Conservation (phyloP, 2,888 invertebrate species). For the Charanyca ferruginea region DNA sequence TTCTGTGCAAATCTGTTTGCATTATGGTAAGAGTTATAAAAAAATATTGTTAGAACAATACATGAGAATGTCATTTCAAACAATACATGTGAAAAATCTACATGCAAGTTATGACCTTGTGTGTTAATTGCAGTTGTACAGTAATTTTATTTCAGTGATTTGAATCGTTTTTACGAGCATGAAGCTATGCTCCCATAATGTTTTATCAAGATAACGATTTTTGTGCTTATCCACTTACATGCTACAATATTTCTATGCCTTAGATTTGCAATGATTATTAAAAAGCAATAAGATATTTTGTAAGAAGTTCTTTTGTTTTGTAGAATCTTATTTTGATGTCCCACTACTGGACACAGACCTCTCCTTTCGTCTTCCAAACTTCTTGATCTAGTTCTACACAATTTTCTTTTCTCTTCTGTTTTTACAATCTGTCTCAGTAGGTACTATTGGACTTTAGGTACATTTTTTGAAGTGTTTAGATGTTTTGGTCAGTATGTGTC, state of each 20-base stretch:
- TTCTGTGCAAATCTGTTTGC: neutral
- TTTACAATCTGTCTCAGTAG: too few relatives aligned
- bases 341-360: too few relatives aligned
- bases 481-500: too few relatives aligned
- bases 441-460: too few relatives aligned
- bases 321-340: too few relatives aligned
- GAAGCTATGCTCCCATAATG: neutral
- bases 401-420: too few relatives aligned
- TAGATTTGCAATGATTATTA: neutral
- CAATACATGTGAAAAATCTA: conserved; percentile 1
- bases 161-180: conserved; percentile 10
- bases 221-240: neutral
- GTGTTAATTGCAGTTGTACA: conserved; percentile 15
- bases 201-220: conserved; percentile 6
- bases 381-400: too few relatives aligned
- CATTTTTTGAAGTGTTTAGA: too few relatives aligned
- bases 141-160: conserved; percentile 13
- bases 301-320: too few relatives aligned
- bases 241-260: neutral
- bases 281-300: too few relatives aligned
- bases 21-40: conserved; percentile 11
- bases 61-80: conserved; percentile 18
- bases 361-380: too few relatives aligned
- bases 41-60: conserved; percentile 19
- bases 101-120: conserved; percentile 40